phyloP scores from a whole-genome alignment of 2,888 invertebrate genomes.

The Tenthredo distinguenda region DNA sequence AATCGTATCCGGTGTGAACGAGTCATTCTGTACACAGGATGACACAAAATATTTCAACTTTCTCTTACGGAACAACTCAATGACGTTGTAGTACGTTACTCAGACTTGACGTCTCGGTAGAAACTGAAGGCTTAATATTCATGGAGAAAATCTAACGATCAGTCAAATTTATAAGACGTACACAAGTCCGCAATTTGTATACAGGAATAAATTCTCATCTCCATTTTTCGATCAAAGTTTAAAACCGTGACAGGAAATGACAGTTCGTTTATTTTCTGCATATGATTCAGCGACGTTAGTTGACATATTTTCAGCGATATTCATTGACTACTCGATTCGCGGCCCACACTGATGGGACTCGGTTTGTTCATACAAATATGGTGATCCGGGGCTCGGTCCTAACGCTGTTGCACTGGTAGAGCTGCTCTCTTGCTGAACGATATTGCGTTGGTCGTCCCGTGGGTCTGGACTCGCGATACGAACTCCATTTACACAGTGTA shows the following conservation, averaged over 20 bases:
- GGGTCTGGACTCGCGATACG: slow-evolving; percentile 24
- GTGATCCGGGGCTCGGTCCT: slow-evolving; percentile 33
- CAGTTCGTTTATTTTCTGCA: neutral
- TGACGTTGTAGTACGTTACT: slow-evolving; percentile 5
- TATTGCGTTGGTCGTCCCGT: slow-evolving; percentile 50
- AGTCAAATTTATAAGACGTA: neutral
- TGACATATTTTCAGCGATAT: slow-evolving; percentile 13
- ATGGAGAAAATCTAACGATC: neutral
- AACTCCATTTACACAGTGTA: slow-evolving; percentile 20
- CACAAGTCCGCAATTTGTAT: neutral
- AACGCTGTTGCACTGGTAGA: neutral
- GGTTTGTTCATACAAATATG: slow-evolving; percentile 32
- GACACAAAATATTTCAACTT: slow-evolving; percentile 30
- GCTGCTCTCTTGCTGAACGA: slow-evolving; percentile 30
- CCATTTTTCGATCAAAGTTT: neutral
- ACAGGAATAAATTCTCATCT: neutral
- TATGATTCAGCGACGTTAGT: neutral
- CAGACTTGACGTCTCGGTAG: neutral
- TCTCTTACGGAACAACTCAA: slow-evolving; percentile 3
- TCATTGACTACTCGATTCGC: slow-evolving; percentile 42
- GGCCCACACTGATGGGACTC: slow-evolving; percentile 36
- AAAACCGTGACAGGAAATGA: neutral
- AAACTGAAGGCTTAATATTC: neutral
- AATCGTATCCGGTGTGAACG: neutral
- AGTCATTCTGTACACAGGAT: neutral